Percentiles rank a stretch among this genome's conserved stretches.
These are phyloP conservation scores for Acronicta leporina DNA, from an alignment of 2,888 invertebrate species.

Conservation along the genomic window DNA sequence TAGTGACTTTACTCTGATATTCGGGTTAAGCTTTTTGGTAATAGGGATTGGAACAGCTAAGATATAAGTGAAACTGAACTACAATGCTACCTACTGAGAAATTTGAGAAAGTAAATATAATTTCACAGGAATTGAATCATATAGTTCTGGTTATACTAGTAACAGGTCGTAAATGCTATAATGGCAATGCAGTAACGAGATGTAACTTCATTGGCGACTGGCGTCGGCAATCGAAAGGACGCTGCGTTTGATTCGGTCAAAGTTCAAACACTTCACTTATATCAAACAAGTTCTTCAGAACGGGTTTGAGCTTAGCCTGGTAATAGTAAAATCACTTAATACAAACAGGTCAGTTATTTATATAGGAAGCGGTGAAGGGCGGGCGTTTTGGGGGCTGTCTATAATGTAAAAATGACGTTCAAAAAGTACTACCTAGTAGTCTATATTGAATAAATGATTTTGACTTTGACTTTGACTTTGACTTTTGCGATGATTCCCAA, in stretches of 20 bases:
- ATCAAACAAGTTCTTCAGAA: conserved; percentile 38
- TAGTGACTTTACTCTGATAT: no score
- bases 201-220: conserved; percentile 27
- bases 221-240: conserved; percentile 28
- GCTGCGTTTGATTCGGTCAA: conserved; percentile 35
- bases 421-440: no score
- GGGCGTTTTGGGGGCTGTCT: no score
- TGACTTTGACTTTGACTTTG: no score
- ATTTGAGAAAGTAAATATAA: conserved; percentile 22
- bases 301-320: conserved; percentile 25
- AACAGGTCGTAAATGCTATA: conserved; percentile 4
- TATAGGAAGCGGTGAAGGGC: no score
- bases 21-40: no score
- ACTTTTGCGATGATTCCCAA: conserved; percentile 5
- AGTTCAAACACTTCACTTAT: conserved; percentile 36
- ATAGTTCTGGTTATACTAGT: conserved; percentile 8
- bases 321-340: conserved; percentile 24
- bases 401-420: no score
- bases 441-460: no score
- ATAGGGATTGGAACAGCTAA: neutral
- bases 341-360: conserved; percentile 32
- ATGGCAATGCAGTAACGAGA: conserved; percentile 17
- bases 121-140: conserved; percentile 8
- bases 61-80: neutral
- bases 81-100: conserved; percentile 2